Evolutionary conservation across 1,140 invertebrate species (phyloP).

Genomic region (Aethina tumida): DNA sequence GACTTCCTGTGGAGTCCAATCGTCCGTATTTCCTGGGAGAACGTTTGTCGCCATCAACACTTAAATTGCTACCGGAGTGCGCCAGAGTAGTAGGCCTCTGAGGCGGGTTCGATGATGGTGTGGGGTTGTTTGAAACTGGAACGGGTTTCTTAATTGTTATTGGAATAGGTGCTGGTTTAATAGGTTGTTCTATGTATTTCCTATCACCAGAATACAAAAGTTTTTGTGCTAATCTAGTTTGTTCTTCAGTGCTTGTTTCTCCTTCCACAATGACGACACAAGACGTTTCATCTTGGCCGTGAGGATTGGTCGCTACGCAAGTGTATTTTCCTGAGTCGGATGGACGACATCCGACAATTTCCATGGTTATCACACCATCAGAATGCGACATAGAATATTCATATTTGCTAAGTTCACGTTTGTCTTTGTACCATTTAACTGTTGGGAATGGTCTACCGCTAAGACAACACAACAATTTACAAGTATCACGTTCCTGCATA

Average conservation of each 20-base stretch:
- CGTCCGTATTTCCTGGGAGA: constrained; percentile 64
- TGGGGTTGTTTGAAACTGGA: constrained; percentile 7
- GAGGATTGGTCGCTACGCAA: constrained; percentile 83
- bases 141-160: constrained; percentile 51
- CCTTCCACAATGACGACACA: constrained; percentile 97
- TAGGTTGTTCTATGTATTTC: constrained; percentile 68
- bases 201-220: constrained; percentile 79
- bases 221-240: constrained; percentile 71
- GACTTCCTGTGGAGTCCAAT: constrained; percentile 58
- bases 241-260: constrained; percentile 65
- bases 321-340: constrained; percentile 94
- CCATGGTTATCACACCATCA: constrained; percentile 92
- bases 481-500: constrained; percentile 89
- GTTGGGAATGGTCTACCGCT: constrained; percentile 88
- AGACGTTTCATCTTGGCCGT: constrained; percentile 89
- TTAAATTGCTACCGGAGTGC: constrained; percentile 29
- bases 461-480: constrained; percentile 95
- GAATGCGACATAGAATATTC: constrained; percentile 82
- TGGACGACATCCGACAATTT: constrained; percentile 89
- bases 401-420: constrained; percentile 77
- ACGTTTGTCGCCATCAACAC: constrained; percentile 37
- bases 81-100: constrained; percentile 21
- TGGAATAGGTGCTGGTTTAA: constrained; percentile 64
- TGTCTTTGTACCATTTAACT: constrained; percentile 89
- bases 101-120: constrained; percentile 28